A percentile compares a stretch with the other conserved stretches of the same genome.
Conservation (phyloP, 2,888 invertebrate genomes). For the Eurois occulta region DNA sequence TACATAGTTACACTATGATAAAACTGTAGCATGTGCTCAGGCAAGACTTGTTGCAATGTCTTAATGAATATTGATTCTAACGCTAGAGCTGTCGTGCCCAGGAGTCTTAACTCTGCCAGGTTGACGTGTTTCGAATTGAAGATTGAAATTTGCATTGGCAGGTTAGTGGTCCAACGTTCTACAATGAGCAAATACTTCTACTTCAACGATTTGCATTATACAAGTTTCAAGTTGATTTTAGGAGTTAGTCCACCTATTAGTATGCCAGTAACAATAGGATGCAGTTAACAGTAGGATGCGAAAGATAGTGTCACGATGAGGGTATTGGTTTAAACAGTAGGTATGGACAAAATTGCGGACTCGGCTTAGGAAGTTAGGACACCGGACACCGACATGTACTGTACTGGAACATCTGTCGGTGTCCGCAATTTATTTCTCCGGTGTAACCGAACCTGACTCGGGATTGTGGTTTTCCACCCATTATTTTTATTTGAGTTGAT, state of each 20-base stretch:
- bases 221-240: slow-evolving; percentile 22
- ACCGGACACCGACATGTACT: no score
- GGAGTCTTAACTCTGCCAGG: slow-evolving; percentile 43
- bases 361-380: no score
- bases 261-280: background rate
- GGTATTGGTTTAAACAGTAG: background rate
- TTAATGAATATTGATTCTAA: slow-evolving; percentile 39
- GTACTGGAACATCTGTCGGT: no score
- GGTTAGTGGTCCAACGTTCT: slow-evolving; percentile 33
- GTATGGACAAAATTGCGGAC: no score
- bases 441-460: background rate
- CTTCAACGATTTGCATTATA: slow-evolving; percentile 11
- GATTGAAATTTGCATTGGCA: slow-evolving; percentile 42
- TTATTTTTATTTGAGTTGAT: background rate
- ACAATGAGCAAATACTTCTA: slow-evolving; percentile 4
- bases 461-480: background rate
- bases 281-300: background rate
- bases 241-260: background rate
- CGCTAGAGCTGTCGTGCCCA: slow-evolving; percentile 30
- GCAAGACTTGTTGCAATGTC: slow-evolving; percentile 21
- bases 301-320: background rate
- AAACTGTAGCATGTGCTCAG: background rate
- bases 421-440: background rate
- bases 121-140: slow-evolving; percentile 48
- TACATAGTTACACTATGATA: background rate